These are phyloP conservation scores for Pseudotriccus pelzelni DNA, from an alignment of 2,797 vertebrate species.

Conservation along the genomic window DNA sequence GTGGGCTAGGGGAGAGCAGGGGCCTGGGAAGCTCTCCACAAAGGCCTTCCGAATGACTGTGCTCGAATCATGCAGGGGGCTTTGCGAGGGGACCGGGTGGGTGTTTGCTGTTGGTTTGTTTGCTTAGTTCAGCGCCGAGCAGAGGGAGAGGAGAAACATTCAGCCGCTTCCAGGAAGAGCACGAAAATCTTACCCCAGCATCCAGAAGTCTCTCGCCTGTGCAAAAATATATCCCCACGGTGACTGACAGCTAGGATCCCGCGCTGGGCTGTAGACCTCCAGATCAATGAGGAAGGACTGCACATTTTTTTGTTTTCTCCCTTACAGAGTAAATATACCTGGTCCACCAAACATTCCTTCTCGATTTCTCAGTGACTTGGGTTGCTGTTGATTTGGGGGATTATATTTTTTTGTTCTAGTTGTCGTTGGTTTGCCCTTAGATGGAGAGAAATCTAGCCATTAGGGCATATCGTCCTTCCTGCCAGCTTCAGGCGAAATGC, in stretches of 20 bases:
- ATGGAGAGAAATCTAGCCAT: conserved; percentile 3
- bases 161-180: conserved; percentile 1
- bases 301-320: not conserved
- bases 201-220: conserved; percentile 39
- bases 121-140: not conserved
- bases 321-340: not conserved
- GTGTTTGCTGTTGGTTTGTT: conserved; percentile 15
- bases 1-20: not conserved
- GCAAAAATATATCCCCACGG: conserved; percentile 24
- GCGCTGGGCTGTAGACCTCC: conserved; percentile 32
- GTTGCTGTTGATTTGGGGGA: not conserved
- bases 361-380: not conserved
- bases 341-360: not conserved
- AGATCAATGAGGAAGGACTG: not conserved
- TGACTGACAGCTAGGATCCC: conserved; percentile 35
- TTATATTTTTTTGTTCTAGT: not conserved
- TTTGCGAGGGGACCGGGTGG: not conserved
- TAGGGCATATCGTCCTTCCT: not conserved
- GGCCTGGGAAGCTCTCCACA: not conserved
- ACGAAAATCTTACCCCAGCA: conserved; percentile 66
- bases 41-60: not conserved
- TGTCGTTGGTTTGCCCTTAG: not conserved
- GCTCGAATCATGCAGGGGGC: not conserved
- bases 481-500: conserved; percentile 21
- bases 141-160: not conserved